Evolutionary conservation across 1,140 invertebrate species (phyloP), one percentile per base, ranked within the genome.

Genomic region (Drosophila takahashii): DNA sequence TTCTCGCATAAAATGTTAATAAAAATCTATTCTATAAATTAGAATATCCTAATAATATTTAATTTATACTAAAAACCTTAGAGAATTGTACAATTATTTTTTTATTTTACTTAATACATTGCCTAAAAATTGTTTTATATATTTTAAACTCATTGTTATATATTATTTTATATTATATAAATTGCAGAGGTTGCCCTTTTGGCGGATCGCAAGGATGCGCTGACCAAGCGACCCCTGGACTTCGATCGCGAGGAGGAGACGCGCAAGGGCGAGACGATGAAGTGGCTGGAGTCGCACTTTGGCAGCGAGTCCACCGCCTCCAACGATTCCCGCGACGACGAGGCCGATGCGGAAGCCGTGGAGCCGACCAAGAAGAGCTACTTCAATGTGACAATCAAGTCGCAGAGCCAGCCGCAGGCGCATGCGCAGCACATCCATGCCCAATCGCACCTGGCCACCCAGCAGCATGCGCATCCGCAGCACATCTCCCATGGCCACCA

Each of bases 201-300:
- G 59, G 93, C 95, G 18, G 95, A 95, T 60, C 93, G 96, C 39
- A 97, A 96, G 89, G 96, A 97, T 91, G 97, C 95, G 4, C 81
- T 97, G 59, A 96, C 96, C 13, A 95, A 96, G 77, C 95, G 95
- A 37, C 96, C 96, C 0, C 91, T 97, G 36, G 96, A 97, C 90
- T 95, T 97, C 77, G 96, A 97, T 83, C 95, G 96, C 78, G 97
- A 98, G 92, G 96, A 98, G 89, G 95, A 97, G 90, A 97, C 97
- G 1, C 94, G 96, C 52, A 96, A 97, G 93, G 95, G 95, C 75
- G 97, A 96, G 93, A 98, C 96, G 0, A 96, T 95, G 73, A 97
- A 96, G 92, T 98, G 96, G 97, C 93, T 97, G 13, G 97, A 98
- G 73, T 95, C 96, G 79, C 97, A 98, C 87, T 98, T 98, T 81